Conservation (phyloP, 2,888 invertebrate species). For the Agrochola litura region DNA sequence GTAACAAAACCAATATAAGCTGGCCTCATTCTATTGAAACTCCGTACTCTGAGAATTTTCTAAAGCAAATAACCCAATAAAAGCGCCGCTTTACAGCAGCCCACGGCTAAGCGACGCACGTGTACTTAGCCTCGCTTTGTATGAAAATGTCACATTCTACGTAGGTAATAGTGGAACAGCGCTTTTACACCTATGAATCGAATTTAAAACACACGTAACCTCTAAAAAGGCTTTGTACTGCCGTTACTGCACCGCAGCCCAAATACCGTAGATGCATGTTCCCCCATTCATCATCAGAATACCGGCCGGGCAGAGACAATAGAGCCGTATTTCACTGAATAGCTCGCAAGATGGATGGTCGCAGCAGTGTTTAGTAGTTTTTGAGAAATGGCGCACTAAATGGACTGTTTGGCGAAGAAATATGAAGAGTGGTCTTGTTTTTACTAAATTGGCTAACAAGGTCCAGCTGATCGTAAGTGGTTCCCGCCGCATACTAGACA, state of each 20-base stretch:
- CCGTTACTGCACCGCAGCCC: slow-evolving; percentile 1
- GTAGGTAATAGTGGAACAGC: no score
- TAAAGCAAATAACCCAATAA: no score
- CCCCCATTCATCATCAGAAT: slow-evolving; percentile 31
- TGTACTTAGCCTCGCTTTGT: no score
- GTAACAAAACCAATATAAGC: no score
- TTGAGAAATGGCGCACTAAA: slow-evolving; percentile 40
- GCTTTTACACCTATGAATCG: no score
- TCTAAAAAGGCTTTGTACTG: slow-evolving; percentile 2
- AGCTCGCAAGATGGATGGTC: slow-evolving; percentile 35
- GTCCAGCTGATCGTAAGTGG: not conserved
- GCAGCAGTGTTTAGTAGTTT: slow-evolving; percentile 35
- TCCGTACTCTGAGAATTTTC: no score
- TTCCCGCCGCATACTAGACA: not conserved
- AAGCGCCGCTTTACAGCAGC: no score
- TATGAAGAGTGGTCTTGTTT: slow-evolving; percentile 5
- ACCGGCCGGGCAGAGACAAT: slow-evolving; percentile 37
- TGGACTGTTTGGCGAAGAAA: not conserved
- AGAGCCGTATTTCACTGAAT: slow-evolving; percentile 33
- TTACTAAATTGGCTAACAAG: not conserved
- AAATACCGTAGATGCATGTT: not conserved
- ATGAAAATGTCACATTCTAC: no score
- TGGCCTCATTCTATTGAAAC: no score
- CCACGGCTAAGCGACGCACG: no score
- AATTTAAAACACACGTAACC: not conserved